These are phyloP conservation scores for Cephus pygmeus DNA, from an alignment of 2,888 invertebrate genomes.

Conservation along the genomic window DNA sequence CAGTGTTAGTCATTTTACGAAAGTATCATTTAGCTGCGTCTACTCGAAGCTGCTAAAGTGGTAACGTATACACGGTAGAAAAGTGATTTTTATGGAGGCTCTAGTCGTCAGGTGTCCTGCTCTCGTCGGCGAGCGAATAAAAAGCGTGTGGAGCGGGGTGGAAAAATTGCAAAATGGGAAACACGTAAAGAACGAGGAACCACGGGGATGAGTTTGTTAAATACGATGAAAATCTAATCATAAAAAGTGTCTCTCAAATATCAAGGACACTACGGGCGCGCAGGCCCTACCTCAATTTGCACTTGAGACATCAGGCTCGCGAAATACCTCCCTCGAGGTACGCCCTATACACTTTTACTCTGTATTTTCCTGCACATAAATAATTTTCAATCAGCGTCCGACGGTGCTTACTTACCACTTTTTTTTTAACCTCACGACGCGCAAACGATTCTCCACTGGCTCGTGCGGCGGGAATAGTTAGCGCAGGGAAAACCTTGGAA, in stretches of 20 bases:
- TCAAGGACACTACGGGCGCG: not conserved
- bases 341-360: not conserved
- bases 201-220: not conserved
- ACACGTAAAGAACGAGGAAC: not conserved
- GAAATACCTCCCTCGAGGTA: conserved; percentile 5
- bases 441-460: not conserved
- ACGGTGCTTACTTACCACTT: not conserved
- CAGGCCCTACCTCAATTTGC: not conserved
- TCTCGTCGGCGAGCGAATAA: not conserved
- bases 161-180: not conserved
- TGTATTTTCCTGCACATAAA: conserved; percentile 7
- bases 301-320: conserved; percentile 7
- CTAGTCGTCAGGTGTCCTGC: not conserved
- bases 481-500: not conserved
- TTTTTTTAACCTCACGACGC: not conserved
- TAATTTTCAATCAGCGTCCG: conserved; percentile 10
- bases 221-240: conserved; percentile 11
- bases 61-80: not conserved
- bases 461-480: not conserved
- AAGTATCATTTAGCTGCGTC: not conserved
- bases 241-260: not conserved
- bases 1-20: conserved; percentile 18
- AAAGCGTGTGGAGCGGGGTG: not conserved
- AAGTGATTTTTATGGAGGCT: not conserved
- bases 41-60: not conserved